Base-by-base conservation (phyloP, 2,797 vertebrate genomes). In the Erpetoichthys calabaricus region DNA sequence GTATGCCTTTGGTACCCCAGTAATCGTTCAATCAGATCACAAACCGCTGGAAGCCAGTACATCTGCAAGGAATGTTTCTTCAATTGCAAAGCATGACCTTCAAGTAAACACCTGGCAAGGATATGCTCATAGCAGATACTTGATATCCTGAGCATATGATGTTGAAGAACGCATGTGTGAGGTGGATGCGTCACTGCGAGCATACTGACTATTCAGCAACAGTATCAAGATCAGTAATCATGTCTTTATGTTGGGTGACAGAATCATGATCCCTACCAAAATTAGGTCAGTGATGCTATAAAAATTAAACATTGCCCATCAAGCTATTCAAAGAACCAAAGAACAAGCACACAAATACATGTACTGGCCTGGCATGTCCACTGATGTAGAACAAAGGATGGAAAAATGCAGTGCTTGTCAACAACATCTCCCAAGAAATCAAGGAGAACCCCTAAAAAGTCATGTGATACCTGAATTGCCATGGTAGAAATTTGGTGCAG, bases 1-100 rank as follows among this genome's bases (percentile, higher is more conserved):
- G 3, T 49, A 49, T 49, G 9, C 9, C 6, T 49, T 3, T 49
- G 47, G 9, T 7, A 9, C 47, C 6, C 2, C 3, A 3, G 47
- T 49, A 49, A 47, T 9, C 3, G 47, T 49, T 9, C 47, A 1
- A 51, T 60, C 47, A 60, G 53, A 51, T 3, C 25, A 25, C 56
- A 55, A 63, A 47, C 51, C 58, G 9, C 44, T 43, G 6, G 8
- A 49, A 9, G 47, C 47, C 47, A 49, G 25, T 25, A 25, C 25
- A 1, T 25, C 25, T 25, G 25, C 25, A 25, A 25, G 25, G 25
- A 25, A 25, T 25, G 25, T 25, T 25, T 25, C 2, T 25, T 25
- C 25, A 25, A 25, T 25, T 25, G 25, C 47, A 49, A 9, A 47
- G 47, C 6, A 49, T 9, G 6, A 49, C 47, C 6, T 6, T 49